Base-by-base conservation (phyloP, 2,797 vertebrate genomes). In the Pteropus rufus region DNA sequence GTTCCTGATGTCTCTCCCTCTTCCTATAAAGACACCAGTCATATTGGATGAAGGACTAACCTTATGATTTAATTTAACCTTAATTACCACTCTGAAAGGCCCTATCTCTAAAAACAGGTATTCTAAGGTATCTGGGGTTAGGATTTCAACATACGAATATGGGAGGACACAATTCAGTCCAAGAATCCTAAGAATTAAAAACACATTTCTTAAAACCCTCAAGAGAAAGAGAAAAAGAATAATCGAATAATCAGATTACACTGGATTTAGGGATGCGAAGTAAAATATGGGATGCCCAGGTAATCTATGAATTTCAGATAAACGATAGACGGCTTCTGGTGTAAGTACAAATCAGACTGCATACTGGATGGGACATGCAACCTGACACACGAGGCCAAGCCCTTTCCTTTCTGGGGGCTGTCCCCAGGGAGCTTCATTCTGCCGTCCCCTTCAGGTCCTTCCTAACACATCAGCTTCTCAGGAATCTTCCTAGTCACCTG, bases 291-390 rank as follows among this genome's bases (percentile, higher is more conserved):
- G 7, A 70, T 36, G 19, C 8, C 31, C 7, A 46, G 12, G 70
- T 88, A 87, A 56, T 10, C 46, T 46, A 58, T 79, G 86, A 83
- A 76, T 67, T 83, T 94, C 64, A 91, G 36, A 44, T 64, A 93
- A 89, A 86, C 12, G 89, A 65, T 58, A 23, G 58, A 29, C 52
- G 39, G 39, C 23, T 18, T 82, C 91, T 75, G 56, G 21, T 79
- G 60, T 11, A 89, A 89, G 5, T 44, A 60, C 56, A 18, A 79
- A 23, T 24, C 49, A 82, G 49, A 92, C n/a, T 34, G 12, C 23
- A 77, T 39, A 34, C 36, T 83, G 16, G 23, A 79, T 60, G 16
- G 21, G 23, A 77, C 65, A 72, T 80, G 49, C 34, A 80, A 62
- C 5, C 14, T 24, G 1, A 44, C 41, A 34, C 0, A 52, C 2